Evolutionary conservation across 1,140 invertebrate species (phyloP).

Genomic region (Bemisia tabaci): DNA sequence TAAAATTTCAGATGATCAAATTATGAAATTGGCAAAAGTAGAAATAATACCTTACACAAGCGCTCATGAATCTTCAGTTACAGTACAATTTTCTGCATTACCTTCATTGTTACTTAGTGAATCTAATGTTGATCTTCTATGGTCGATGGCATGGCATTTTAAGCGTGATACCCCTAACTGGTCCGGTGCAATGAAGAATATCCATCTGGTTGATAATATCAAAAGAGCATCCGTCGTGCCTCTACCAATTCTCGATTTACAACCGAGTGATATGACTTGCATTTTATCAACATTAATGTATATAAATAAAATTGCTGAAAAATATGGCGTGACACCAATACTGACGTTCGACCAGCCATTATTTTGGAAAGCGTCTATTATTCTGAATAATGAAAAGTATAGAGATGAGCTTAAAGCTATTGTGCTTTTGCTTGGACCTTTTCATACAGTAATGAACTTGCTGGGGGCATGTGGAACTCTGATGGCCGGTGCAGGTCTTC

Average conservation of each 20-base stretch:
- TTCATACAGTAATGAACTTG: slow-evolving; percentile 23
- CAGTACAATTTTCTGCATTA: no score
- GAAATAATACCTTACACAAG: no score
- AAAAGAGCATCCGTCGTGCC: no score
- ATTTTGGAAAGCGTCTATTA: slow-evolving; percentile 24
- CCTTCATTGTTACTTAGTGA: no score
- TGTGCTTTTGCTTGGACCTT: slow-evolving; percentile 20
- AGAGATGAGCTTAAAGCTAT: background rate
- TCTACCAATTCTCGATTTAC: slow-evolving; percentile 3
- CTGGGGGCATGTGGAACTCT: slow-evolving; percentile 20
- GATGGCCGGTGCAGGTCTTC: slow-evolving; percentile 18
- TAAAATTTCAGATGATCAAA: no score
- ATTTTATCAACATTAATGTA: background rate
- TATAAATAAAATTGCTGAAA: background rate
- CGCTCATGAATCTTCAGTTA: no score
- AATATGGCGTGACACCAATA: slow-evolving; percentile 15
- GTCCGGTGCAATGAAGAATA: no score
- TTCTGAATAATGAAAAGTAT: background rate
- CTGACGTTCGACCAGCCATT: slow-evolving; percentile 29
- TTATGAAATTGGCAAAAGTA: no score
- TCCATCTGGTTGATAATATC: no score
- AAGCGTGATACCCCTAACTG: no score
- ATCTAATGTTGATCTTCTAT: no score
- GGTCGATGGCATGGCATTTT: no score
- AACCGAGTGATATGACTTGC: background rate